phyloP scores from a whole-genome alignment of 2,888 invertebrate genomes.

The Trichogramma dendrolimi region DNA sequence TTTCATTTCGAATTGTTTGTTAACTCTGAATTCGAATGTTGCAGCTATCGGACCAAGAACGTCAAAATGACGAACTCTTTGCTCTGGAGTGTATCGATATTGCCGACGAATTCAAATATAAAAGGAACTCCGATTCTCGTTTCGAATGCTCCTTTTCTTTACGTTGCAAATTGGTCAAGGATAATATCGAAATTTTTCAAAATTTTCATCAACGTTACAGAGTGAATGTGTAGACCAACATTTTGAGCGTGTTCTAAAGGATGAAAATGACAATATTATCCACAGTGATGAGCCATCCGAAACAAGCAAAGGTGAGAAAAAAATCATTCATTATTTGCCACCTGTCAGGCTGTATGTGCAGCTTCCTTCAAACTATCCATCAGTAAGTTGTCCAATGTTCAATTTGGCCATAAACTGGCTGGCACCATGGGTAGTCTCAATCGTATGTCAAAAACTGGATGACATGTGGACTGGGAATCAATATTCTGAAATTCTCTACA shows the following conservation, averaged over 20 bases:
- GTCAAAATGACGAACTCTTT: conserved; percentile 37
- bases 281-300: too few relatives aligned
- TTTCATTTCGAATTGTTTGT: too few relatives aligned
- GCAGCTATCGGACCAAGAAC: conserved; percentile 22
- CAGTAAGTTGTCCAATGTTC: conserved; percentile 33
- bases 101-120: conserved; percentile 33
- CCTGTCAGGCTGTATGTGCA: conserved; percentile 31
- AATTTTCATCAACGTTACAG: too few relatives aligned
- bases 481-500: conserved; percentile 39
- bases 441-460: conserved; percentile 37
- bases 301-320: too few relatives aligned
- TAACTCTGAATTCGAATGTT: neutral
- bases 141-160: conserved; percentile 31
- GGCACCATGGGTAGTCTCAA: conserved; percentile 34
- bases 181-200: conserved; percentile 2
- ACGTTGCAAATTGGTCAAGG: conserved; percentile 15
- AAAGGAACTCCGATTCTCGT: conserved; percentile 2
- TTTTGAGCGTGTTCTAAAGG: too few relatives aligned
- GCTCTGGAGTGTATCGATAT: conserved; percentile 35
- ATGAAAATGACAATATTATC: too few relatives aligned
- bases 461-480: conserved; percentile 37
- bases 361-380: conserved; percentile 38
- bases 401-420: conserved; percentile 37
- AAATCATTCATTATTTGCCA: conserved; percentile 34
- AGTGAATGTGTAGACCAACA: too few relatives aligned